Percentiles rank a stretch among this genome's conserved stretches.
These are phyloP conservation scores for Glandiceps talaboti DNA, from an alignment of 53 echinoderm and acorn worm species.

Conservation along the genomic window DNA sequence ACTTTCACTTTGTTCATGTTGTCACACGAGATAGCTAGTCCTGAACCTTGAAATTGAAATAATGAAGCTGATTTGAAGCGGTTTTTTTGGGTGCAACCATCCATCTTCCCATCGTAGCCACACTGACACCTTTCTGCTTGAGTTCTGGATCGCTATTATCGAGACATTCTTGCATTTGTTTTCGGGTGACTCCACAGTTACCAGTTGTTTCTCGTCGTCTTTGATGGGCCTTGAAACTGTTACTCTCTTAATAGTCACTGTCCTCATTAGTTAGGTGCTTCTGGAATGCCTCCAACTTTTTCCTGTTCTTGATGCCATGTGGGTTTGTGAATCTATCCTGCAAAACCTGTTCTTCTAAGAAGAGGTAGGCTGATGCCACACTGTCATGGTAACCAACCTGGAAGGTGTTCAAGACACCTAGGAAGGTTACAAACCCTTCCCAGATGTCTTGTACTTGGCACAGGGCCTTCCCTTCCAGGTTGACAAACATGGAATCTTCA, in stretches of 20 bases:
- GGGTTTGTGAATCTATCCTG: no score
- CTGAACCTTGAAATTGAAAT: no score
- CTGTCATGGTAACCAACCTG: no score
- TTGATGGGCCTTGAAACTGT: conserved; percentile 17
- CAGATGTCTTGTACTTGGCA: no score
- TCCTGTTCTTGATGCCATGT: no score
- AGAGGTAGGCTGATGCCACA: no score
- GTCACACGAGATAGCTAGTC: conserved; percentile 3
- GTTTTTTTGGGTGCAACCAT: conserved; percentile 16
- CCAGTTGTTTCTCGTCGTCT: conserved; percentile 6
- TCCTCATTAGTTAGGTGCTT: neutral
- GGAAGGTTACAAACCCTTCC: no score
- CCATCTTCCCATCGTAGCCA: neutral
- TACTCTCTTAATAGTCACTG: neutral
- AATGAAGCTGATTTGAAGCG: neutral
- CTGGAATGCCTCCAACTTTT: no score
- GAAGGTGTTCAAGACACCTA: no score
- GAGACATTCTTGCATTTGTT: neutral
- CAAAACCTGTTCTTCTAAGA: no score
- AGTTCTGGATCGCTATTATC: conserved; percentile 1
- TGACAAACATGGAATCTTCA: no score
- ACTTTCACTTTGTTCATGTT: conserved; percentile 11
- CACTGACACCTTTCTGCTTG: neutral
- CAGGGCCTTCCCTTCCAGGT: no score
- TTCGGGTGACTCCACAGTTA: conserved; percentile 8